Percentiles rank a stretch among this genome's conserved stretches.
Conservation (phyloP, 1,140 invertebrate genomes). For the Panagrolaimus sp. region DNA sequence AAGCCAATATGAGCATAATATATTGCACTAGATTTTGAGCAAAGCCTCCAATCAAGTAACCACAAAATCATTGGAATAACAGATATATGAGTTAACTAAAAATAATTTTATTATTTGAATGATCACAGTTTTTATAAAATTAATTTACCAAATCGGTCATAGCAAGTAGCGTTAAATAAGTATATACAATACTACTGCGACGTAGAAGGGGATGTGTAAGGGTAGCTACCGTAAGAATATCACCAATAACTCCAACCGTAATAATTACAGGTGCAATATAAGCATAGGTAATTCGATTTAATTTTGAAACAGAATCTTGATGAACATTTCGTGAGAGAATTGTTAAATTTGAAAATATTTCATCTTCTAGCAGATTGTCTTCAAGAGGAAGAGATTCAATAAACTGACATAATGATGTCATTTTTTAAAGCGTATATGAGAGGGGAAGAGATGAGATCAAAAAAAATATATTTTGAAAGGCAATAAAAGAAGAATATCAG, state of each 20-base stretch:
- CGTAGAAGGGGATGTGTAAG: constrained; percentile 44
- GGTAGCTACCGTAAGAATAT: constrained; percentile 41
- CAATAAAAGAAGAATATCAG: no score
- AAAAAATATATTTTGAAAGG: no score
- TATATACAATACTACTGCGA: constrained; percentile 50
- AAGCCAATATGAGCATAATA: constrained; percentile 58
- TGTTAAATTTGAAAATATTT: constrained; percentile 1
- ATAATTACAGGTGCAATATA: constrained; percentile 57
- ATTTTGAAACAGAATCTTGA: not conserved
- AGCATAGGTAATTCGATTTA: constrained; percentile 51
- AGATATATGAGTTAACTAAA: constrained; percentile 55
- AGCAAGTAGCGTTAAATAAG: constrained; percentile 54
- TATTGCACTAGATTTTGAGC: constrained; percentile 48
- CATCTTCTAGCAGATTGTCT: not conserved
- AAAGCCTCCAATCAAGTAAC: constrained; percentile 49
- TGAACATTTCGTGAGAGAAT: not conserved
- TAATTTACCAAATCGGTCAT: constrained; percentile 56
- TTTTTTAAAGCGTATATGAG: not conserved
- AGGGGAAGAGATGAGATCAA: no score
- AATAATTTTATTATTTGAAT: constrained; percentile 1
- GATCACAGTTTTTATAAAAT: not conserved
- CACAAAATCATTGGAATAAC: constrained; percentile 57
- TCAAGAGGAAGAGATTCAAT: not conserved
- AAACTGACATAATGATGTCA: constrained; percentile 4
- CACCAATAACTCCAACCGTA: constrained; percentile 17